Percentiles rank a stretch among this genome's conserved stretches.
Conservation (phyloP, 2,797 vertebrate genomes). For the Tokudaia tokunoshimensis region DNA sequence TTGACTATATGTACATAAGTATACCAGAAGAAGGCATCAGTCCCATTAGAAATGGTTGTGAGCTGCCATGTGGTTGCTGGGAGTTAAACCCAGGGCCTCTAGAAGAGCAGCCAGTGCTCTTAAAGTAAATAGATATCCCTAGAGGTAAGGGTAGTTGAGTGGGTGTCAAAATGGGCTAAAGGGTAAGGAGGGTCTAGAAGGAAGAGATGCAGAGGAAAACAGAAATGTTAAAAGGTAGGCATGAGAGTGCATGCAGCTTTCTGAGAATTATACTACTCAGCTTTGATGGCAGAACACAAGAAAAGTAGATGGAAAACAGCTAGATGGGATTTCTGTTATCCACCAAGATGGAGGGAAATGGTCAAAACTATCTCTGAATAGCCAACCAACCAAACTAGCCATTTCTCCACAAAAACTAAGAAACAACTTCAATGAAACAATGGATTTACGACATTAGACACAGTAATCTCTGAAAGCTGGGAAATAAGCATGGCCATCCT, state of each 20-base stretch:
- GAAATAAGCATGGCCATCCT: background rate
- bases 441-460: background rate
- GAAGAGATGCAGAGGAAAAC: background rate
- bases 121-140: background rate
- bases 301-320: slow-evolving; percentile 18
- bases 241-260: background rate
- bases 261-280: background rate
- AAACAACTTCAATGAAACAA: background rate
- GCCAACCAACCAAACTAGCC: background rate
- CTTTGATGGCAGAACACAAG: background rate
- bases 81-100: background rate
- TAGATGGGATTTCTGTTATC: background rate
- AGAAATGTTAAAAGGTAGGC: background rate
- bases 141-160: background rate
- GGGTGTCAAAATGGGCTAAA: background rate
- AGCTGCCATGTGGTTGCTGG: background rate
- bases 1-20: background rate
- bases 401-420: background rate
- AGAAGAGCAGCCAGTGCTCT: background rate
- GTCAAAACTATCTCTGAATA: background rate
- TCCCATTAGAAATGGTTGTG: background rate
- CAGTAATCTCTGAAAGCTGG: background rate
- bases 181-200: background rate
- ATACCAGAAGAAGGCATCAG: background rate
- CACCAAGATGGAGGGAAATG: slow-evolving; percentile 1